Percentiles rank a stretch among this genome's conserved stretches.
Evolutionary conservation across 2,113 vertebrate species (phyloP).

Genomic region (Pelecanoides urinatrix): DNA sequence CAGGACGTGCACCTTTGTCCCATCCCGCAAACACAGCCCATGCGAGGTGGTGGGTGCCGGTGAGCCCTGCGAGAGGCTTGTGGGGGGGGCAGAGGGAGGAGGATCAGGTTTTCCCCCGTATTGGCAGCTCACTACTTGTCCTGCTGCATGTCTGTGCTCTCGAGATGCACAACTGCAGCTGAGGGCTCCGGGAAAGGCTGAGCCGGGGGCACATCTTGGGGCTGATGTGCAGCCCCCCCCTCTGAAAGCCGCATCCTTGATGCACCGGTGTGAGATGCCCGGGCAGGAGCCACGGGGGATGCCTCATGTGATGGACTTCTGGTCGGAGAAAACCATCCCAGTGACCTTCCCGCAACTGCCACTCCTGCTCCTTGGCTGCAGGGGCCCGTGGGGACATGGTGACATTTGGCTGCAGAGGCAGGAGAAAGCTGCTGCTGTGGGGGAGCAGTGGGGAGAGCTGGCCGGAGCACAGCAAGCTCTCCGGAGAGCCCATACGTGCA

Average conservation of each 20-base stretch:
- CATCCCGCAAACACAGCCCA: not conserved
- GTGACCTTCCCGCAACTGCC: not conserved
- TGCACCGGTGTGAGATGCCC: not conserved
- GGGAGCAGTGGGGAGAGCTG: accelerated
- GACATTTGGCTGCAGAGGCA: not conserved
- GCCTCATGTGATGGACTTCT: not conserved
- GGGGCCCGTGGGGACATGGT: not conserved
- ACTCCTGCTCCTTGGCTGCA: too few species aligned
- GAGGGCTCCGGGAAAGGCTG: not conserved
- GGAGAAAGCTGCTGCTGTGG: not conserved
- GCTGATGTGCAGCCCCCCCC: not conserved
- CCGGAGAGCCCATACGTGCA: accelerated
- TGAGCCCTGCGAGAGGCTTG: not conserved
- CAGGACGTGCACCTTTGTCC: not conserved
- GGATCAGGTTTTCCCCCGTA: not conserved
- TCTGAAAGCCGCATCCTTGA: not conserved
- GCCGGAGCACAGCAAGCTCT: not conserved
- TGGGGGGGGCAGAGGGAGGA: too few species aligned
- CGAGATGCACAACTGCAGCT: too few species aligned
- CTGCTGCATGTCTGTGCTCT: not conserved
- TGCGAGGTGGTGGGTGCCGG: accelerated
- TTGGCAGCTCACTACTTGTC: not conserved
- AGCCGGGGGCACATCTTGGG: not conserved
- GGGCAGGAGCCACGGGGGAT: not conserved
- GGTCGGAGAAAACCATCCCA: not conserved